Evolutionary conservation across 2,888 invertebrate species (phyloP).

Genomic region (Acanthosepion lycidas): DNA sequence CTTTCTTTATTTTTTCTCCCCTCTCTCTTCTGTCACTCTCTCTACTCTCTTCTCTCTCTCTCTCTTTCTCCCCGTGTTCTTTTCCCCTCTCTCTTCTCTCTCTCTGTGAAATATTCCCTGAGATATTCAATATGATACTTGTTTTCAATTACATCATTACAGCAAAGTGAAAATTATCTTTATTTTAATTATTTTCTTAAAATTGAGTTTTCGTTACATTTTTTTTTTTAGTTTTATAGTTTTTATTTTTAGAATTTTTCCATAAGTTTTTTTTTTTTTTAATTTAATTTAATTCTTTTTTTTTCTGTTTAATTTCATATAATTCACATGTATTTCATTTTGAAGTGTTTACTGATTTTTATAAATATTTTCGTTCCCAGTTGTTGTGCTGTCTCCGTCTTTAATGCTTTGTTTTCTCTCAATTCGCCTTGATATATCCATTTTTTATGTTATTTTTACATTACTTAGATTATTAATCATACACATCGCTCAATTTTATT

Average conservation of each 20-base stretch:
- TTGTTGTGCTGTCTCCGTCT: not conserved
- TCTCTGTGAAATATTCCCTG: not conserved
- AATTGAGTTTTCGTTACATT: not conserved
- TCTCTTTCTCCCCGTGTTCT: not conserved
- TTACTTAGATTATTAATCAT: no score
- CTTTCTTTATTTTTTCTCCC: not conserved
- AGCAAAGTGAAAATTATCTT: not conserved
- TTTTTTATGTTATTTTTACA: no score
- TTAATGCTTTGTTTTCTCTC: not conserved
- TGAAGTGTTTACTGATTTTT: not conserved
- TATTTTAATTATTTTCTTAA: slow-evolving; percentile 6
- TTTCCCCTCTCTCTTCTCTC: not conserved
- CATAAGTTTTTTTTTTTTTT: not conserved
- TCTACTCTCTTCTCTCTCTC: not conserved
- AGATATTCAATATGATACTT: not conserved
- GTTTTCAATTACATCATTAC: not conserved
- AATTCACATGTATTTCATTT: not conserved
- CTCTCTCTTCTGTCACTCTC: not conserved
- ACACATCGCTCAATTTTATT: no score
- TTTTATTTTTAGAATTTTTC: not conserved
- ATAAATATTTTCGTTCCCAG: not conserved
- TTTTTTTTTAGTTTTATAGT: not conserved
- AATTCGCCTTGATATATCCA: not conserved
- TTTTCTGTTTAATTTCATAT: not conserved
- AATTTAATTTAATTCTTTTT: not conserved